These are phyloP conservation scores for Thalassarche chlororhynchos DNA, from an alignment of 2,113 vertebrate genomes.

Conservation along the genomic window DNA sequence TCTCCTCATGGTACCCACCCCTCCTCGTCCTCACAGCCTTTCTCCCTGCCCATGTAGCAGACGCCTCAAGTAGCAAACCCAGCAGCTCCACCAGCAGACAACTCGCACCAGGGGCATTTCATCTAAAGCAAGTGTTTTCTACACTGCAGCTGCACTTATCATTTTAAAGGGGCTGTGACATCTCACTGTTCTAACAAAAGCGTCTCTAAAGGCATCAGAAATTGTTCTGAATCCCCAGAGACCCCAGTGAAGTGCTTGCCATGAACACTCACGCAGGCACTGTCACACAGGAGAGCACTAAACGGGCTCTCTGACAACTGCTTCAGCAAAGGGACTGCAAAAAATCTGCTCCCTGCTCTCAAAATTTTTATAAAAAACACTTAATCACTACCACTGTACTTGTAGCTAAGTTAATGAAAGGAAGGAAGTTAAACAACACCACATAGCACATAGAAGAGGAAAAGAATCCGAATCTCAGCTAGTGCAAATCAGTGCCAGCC, in stretches of 20 bases:
- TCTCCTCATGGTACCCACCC: not conserved
- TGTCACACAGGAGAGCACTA: not conserved
- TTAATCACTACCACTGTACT: not conserved
- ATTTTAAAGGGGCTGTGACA: slow-evolving; percentile 1
- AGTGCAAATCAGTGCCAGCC: not conserved
- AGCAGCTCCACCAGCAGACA: not conserved
- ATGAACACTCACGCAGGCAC: not conserved
- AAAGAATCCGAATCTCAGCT: not conserved
- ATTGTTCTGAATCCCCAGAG: not conserved
- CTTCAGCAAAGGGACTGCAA: not conserved
- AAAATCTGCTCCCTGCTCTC: not conserved
- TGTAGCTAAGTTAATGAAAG: not conserved
- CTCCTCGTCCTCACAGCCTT: not conserved
- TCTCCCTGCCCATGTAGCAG: not conserved
- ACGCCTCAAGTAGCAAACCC: not conserved
- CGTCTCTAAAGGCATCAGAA: not conserved
- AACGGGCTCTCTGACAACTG: not conserved
- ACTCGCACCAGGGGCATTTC: not conserved
- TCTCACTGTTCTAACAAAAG: slow-evolving; percentile 24
- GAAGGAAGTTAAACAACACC: not conserved
- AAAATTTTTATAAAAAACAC: not conserved
- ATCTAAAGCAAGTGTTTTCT: not conserved
- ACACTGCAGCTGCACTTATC: not conserved
- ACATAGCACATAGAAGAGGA: not conserved
- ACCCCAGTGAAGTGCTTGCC: not conserved